A percentile compares a stretch with the other conserved stretches of the same genome.
Evolutionary conservation across 2,888 invertebrate genomes (phyloP).

Genomic region (Acrobasis suavella): DNA sequence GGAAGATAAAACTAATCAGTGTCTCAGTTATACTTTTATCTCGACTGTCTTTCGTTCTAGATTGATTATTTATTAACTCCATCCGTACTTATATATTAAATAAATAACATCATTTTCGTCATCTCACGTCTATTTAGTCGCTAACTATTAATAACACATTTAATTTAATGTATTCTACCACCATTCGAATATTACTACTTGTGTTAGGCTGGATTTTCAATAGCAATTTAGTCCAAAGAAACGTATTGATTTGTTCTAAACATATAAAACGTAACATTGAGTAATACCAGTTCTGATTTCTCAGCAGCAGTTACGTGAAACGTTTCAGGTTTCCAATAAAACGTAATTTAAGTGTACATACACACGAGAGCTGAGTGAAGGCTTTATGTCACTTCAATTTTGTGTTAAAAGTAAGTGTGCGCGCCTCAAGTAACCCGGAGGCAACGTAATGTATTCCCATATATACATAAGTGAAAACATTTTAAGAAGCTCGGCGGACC

Average conservation of each 20-base stretch:
- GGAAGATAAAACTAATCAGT: not conserved
- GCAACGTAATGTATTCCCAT: constrained; percentile 81
- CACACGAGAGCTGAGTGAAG: constrained; percentile 74
- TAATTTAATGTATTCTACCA: too few species aligned
- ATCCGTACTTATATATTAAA: too few species aligned
- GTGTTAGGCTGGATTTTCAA: too few species aligned
- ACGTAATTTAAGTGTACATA: constrained; percentile 75
- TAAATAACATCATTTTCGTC: too few species aligned
- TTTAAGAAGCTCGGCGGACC: constrained; percentile 81
- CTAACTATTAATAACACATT: too few species aligned
- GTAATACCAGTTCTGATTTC: constrained; percentile 28
- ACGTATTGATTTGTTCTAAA: not conserved
- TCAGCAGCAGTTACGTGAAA: constrained; percentile 36
- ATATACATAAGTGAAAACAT: constrained; percentile 82
- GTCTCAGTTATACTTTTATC: not conserved
- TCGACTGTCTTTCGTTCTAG: too few species aligned
- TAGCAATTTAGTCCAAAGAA: too few species aligned
- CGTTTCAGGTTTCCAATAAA: constrained; percentile 71
- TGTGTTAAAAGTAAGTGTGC: constrained; percentile 79
- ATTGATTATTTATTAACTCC: too few species aligned
- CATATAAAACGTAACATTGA: constrained; percentile 9
- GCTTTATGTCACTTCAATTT: constrained; percentile 81
- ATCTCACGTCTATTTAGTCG: too few species aligned
- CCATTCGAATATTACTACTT: too few species aligned
- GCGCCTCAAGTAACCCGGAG: constrained; percentile 77